These are phyloP conservation scores for Acanthococcus lagerstroemiae DNA, from an alignment of 2,888 invertebrate species.

Conservation along the genomic window DNA sequence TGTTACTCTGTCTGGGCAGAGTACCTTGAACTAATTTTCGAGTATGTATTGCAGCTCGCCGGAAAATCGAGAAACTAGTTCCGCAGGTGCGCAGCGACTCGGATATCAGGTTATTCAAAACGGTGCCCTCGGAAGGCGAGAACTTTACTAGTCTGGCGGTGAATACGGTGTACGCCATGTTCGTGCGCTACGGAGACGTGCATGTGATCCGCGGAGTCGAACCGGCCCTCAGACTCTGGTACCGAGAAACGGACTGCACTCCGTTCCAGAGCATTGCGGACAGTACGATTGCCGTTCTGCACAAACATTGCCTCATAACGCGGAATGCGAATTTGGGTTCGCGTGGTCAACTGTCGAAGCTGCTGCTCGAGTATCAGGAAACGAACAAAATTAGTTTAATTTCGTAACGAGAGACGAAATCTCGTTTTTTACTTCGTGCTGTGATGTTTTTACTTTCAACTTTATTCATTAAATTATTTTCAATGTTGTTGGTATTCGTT, in stretches of 20 bases:
- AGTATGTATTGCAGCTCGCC: slow-evolving; percentile 51
- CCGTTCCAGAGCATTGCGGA: slow-evolving; percentile 20
- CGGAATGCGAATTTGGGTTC: slow-evolving; percentile 34
- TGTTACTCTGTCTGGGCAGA: no score
- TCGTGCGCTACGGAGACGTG: slow-evolving; percentile 53
- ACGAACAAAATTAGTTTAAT: background rate
- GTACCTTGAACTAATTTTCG: slow-evolving; percentile 18
- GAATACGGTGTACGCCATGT: slow-evolving; percentile 56
- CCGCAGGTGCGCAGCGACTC: slow-evolving; percentile 55
- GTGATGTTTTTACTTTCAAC: no score
- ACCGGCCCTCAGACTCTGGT: slow-evolving; percentile 56
- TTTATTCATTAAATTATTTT: no score
- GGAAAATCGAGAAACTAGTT: slow-evolving; percentile 48
- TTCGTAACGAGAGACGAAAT: background rate
- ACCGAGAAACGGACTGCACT: slow-evolving; percentile 40
- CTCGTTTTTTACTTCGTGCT: no score
- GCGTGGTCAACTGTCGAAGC: slow-evolving; percentile 33
- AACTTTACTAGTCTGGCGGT: slow-evolving; percentile 34
- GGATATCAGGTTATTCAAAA: slow-evolving; percentile 48
- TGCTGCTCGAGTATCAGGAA: slow-evolving; percentile 32
- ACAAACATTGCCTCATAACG: slow-evolving; percentile 30
- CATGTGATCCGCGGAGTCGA: slow-evolving; percentile 72
- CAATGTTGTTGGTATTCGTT: no score
- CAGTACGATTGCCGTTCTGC: slow-evolving; percentile 20
- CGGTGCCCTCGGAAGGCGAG: slow-evolving; percentile 41